Percentiles rank a stretch among this genome's conserved stretches.
Evolutionary conservation across 1,140 invertebrate genomes (phyloP).

Genomic region (Eriosoma lanigerum): DNA sequence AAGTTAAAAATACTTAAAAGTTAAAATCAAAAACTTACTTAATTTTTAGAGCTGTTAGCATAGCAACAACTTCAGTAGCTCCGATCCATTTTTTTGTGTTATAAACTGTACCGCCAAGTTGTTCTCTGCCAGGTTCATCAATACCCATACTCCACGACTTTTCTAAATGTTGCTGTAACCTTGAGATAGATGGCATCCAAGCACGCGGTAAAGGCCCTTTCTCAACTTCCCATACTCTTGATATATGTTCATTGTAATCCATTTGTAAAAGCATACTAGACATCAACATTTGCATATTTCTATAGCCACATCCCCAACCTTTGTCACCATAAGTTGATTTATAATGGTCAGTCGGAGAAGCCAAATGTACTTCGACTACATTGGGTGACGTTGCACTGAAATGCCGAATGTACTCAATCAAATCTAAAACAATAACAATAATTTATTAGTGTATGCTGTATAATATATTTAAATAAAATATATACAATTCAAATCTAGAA

Average conservation of each 20-base stretch:
- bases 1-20: no score
- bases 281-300: conserved; percentile 88
- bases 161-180: conserved; percentile 81
- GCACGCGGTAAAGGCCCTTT: conserved; percentile 62
- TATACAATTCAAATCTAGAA: not conserved
- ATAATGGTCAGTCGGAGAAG: conserved; percentile 81
- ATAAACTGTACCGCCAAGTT: conserved; percentile 75
- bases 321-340: conserved; percentile 82
- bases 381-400: conserved; percentile 60
- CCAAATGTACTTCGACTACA: conserved; percentile 70
- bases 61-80: conserved; percentile 79
- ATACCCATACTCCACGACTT: conserved; percentile 85
- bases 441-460: not conserved
- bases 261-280: conserved; percentile 76
- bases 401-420: conserved; percentile 44
- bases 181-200: conserved; percentile 80
- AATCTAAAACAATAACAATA: conserved; percentile 34
- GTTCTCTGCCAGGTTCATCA: conserved; percentile 80
- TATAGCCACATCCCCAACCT: conserved; percentile 88
- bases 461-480: not conserved
- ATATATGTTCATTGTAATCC: conserved; percentile 72
- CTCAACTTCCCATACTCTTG: conserved; percentile 57
- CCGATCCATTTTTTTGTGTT: conserved; percentile 93
- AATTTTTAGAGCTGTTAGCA: conserved; percentile 76
- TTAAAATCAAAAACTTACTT: conserved; percentile 58